phyloP scores from a whole-genome alignment of 1,140 invertebrate genomes.

The Acromyrmex echinatior region DNA sequence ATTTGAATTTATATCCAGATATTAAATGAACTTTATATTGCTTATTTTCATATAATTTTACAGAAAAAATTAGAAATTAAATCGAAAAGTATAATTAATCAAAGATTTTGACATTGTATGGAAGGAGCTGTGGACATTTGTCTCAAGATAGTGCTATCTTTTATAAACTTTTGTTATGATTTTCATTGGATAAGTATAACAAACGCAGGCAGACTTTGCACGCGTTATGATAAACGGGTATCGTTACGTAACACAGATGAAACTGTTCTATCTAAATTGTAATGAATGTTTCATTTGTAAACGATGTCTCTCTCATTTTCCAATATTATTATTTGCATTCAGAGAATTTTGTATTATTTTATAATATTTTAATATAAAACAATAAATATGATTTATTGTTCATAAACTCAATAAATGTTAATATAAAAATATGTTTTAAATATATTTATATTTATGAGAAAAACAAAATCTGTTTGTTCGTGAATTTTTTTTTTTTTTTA shows the following conservation, averaged over 20 bases:
- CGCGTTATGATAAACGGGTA: slow-evolving; percentile 15
- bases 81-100: background rate
- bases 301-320: background rate
- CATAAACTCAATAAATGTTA: background rate
- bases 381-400: background rate
- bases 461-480: background rate
- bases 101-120: background rate
- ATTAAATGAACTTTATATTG: background rate
- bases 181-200: slow-evolving; percentile 42
- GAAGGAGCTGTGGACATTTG: background rate
- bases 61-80: slow-evolving; percentile 16
- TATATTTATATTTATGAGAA: background rate
- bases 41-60: background rate
- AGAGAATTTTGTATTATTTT: background rate
- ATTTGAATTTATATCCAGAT: background rate
- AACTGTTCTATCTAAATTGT: background rate
- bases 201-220: background rate
- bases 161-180: slow-evolving; percentile 29
- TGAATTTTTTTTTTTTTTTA: background rate
- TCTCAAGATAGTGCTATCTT: slow-evolving; percentile 30
- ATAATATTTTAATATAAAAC: background rate
- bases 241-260: slow-evolving; percentile 30
- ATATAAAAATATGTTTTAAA: background rate
- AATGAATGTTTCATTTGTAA: background rate
- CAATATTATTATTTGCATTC: background rate